A percentile compares a stretch with the other conserved stretches of the same genome.
phyloP scores from a whole-genome alignment of 2,797 vertebrate species.

The Ataeniobius toweri region DNA sequence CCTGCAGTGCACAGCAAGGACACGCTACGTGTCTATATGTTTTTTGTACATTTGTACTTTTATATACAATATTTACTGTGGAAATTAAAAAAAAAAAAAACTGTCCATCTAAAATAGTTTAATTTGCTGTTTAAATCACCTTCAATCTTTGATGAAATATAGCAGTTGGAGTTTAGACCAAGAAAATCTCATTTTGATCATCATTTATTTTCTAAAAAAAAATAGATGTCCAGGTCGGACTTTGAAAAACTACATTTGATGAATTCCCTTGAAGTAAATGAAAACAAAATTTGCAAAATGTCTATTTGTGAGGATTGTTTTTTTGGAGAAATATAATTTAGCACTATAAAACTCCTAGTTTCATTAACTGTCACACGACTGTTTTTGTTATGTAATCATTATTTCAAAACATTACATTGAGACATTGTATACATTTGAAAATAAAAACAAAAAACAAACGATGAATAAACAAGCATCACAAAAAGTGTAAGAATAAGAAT shows the following conservation, averaged over 20 bases:
- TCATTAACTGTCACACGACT: neutral
- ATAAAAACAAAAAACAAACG: neutral
- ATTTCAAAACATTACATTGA: neutral
- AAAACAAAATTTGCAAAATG: neutral
- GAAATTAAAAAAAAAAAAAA: neutral
- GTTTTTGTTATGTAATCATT: neutral
- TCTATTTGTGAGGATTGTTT: neutral
- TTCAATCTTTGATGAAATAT: neutral
- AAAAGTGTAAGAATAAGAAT: neutral
- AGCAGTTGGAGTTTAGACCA: neutral
- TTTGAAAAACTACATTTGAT: neutral
- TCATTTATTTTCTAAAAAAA: neutral
- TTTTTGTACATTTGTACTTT: neutral
- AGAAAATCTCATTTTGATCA: neutral
- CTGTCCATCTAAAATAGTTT: neutral
- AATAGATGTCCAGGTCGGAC: neutral
- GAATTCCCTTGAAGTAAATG: neutral
- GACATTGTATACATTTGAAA: neutral
- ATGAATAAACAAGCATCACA: neutral
- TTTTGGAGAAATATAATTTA: neutral
- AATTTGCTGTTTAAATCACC: neutral
- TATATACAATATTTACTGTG: neutral
- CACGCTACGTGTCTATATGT: neutral
- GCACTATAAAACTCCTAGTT: neutral
- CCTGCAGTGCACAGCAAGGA: neutral